Evolutionary conservation across 2,797 vertebrate species (phyloP).

Genomic region (Hippopotamyrus pictus): DNA sequence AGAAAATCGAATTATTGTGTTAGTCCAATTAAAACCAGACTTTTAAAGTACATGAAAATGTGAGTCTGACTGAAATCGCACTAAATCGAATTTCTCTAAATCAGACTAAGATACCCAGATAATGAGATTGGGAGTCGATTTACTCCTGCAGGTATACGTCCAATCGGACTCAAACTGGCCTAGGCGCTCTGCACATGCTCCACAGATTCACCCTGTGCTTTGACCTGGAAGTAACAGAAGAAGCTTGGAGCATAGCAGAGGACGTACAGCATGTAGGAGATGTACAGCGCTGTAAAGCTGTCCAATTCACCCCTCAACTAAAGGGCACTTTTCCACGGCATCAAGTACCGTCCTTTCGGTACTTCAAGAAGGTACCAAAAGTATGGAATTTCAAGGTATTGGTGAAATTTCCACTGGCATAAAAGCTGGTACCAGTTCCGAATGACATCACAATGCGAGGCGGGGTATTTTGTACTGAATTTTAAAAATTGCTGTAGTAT

Average conservation of each 20-base stretch:
- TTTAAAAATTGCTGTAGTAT: neutral
- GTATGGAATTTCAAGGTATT: neutral
- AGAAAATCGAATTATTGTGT: neutral
- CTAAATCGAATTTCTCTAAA: no score
- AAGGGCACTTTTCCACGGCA: neutral
- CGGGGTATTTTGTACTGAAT: neutral
- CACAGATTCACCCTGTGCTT: neutral
- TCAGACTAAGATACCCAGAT: no score
- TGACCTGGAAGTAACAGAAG: neutral
- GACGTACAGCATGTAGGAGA: neutral
- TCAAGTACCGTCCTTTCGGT: neutral
- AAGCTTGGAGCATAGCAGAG: neutral
- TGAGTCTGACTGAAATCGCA: no score
- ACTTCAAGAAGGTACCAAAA: neutral
- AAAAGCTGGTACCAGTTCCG: neutral
- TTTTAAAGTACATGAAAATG: neutral
- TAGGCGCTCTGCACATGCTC: neutral
- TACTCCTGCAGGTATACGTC: no score
- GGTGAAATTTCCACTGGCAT: neutral
- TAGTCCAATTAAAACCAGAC: neutral
- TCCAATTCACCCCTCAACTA: neutral
- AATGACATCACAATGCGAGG: neutral
- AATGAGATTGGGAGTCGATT: no score
- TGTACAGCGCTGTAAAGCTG: neutral
- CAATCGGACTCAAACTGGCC: neutral